Percentiles rank a stretch among this genome's conserved stretches.
Evolutionary conservation across 2,113 vertebrate genomes (phyloP).

Genomic region (Cephalopterus ornatus): DNA sequence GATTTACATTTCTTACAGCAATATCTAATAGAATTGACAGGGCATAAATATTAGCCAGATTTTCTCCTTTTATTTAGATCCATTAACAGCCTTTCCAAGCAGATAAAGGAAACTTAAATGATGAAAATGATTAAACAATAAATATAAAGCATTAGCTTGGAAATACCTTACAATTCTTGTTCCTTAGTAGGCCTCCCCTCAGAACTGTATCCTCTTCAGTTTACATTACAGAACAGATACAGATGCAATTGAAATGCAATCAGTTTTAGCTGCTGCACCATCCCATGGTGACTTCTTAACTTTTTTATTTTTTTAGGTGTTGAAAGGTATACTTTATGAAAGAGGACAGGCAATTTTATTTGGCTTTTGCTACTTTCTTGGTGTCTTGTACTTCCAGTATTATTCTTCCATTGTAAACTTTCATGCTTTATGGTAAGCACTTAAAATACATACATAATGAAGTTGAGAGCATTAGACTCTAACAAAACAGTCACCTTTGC

Average conservation of each 20-base stretch:
- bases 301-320: not conserved
- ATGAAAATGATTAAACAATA: not conserved
- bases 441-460: not conserved
- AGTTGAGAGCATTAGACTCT: not conserved
- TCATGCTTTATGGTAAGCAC: not conserved
- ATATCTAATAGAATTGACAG: not conserved
- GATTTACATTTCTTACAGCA: slow-evolving; percentile 15
- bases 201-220: not conserved
- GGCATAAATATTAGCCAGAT: not conserved
- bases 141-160: not conserved
- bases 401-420: not conserved
- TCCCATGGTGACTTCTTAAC: not conserved
- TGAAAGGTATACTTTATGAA: not conserved
- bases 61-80: not conserved
- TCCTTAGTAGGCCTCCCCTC: not conserved
- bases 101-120: not conserved
- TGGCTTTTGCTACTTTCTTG: not conserved
- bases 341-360: not conserved
- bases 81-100: not conserved
- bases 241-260: not conserved
- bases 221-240: not conserved
- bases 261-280: not conserved
- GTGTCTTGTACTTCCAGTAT: not conserved
- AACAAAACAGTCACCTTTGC: not conserved
- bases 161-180: not conserved